Evolutionary conservation across 2,888 invertebrate genomes (phyloP), one percentile per base, ranked within the genome.

Genomic region (Heliconius ethilla): DNA sequence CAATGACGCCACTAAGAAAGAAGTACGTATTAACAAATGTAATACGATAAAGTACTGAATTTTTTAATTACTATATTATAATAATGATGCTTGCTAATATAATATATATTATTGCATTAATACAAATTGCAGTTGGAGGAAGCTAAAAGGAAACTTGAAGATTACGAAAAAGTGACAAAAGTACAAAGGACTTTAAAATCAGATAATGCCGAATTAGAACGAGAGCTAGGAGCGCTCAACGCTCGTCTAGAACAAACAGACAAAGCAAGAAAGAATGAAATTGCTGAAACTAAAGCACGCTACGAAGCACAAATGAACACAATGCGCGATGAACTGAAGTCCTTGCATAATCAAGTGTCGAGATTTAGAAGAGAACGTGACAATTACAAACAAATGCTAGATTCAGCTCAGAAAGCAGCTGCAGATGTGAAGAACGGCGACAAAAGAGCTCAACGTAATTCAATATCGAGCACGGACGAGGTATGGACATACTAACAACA

Each of bases 351-450:
- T 69, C 80, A 83, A 75, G 82, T 81, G 69, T 95, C 96, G 33
- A 95, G 97, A 84, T 98, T 98, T 88, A 97, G 97, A 87, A 95
- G 98, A 79, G 98, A 98, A 90, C 95, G 98, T 76, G 98, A 98
- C 87, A 97, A 97, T 75, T 98, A 97, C 86, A 97, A 97, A 83
- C 98, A 98, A 87, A 97, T 98, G 97, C 89, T 98, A 65, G 98
- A 98, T 86, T 96, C 97, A 18, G 97, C 98, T 1, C 98, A 98
- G 88, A 97, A 97, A 90, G 96, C 97, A 62, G 97, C 98, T 84
- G 95, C 96, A 0, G 97, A 98, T 82, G 94, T 97, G 33, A 97
- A 97, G 88, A 91, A 89, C 78, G 95, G 96, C 0, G 93, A 92
- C 51, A 94, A 94, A 84, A 93, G 95, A 83, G 92, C 95, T 75